These are phyloP conservation scores for Cryptoprocta ferox DNA, from an alignment of 2,797 vertebrate species.

Conservation along the genomic window DNA sequence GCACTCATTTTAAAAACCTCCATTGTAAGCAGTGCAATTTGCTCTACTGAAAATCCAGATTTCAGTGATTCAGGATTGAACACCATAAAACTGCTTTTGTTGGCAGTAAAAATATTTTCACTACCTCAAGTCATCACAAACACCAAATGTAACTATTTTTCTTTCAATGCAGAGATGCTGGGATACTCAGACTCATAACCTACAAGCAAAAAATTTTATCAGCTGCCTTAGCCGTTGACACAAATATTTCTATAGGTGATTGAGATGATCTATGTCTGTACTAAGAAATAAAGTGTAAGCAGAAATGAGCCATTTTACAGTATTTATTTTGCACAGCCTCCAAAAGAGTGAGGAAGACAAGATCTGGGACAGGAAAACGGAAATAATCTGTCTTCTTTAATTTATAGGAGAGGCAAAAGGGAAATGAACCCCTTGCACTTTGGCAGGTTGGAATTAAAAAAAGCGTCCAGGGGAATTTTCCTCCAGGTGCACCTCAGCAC, in stretches of 20 bases:
- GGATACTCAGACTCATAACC: constrained; percentile 66
- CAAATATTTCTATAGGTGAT: constrained; percentile 77
- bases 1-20: neutral
- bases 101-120: constrained; percentile 76
- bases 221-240: constrained; percentile 76
- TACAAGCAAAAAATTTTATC: constrained; percentile 69
- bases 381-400: constrained; percentile 70
- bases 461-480: neutral
- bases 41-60: constrained; percentile 69
- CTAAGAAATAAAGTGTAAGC: constrained; percentile 73
- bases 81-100: constrained; percentile 72
- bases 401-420: constrained; percentile 51
- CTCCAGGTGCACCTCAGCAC: neutral
- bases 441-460: constrained; percentile 58
- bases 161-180: constrained; percentile 59
- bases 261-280: constrained; percentile 66
- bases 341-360: constrained; percentile 56
- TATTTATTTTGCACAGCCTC: constrained; percentile 75
- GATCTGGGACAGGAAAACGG: constrained; percentile 52
- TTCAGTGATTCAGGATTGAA: constrained; percentile 73
- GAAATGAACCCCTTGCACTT: constrained; percentile 17
- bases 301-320: constrained; percentile 70
- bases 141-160: constrained; percentile 72
- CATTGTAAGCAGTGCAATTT: constrained; percentile 70
- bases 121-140: constrained; percentile 70